Evolutionary conservation across 2,797 vertebrate species (phyloP).

Genomic region (Choloepus didactylus): DNA sequence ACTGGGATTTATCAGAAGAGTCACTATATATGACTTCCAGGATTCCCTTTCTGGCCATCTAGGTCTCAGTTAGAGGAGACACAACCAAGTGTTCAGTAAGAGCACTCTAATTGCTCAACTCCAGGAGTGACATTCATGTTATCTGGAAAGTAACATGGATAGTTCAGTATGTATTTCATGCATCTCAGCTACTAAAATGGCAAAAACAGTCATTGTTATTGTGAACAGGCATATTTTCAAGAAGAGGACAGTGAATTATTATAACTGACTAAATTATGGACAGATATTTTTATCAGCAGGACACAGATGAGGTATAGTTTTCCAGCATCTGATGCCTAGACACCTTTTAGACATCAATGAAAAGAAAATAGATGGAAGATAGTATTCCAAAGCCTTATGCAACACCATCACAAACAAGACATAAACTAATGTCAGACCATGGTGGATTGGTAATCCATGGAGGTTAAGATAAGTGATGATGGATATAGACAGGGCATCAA

Average conservation of each 20-base stretch:
- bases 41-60: background rate
- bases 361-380: background rate
- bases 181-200: background rate
- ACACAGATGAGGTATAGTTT: background rate
- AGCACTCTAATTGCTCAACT: background rate
- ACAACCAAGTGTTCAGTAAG: background rate
- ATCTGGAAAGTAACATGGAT: background rate
- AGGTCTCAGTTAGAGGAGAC: background rate
- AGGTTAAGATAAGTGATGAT: background rate
- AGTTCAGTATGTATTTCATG: background rate
- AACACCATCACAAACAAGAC: constrained; percentile 27
- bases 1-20: background rate
- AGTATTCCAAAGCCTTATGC: background rate
- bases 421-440: background rate
- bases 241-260: background rate
- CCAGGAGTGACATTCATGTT: background rate
- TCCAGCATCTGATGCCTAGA: background rate
- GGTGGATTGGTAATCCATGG: background rate
- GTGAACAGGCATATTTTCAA: background rate
- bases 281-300: background rate
- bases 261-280: background rate
- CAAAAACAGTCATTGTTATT: background rate
- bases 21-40: background rate
- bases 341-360: background rate
- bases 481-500: background rate